Evolutionary conservation across 2,797 vertebrate genomes (phyloP).

Genomic region (Echiichthys vipera): DNA sequence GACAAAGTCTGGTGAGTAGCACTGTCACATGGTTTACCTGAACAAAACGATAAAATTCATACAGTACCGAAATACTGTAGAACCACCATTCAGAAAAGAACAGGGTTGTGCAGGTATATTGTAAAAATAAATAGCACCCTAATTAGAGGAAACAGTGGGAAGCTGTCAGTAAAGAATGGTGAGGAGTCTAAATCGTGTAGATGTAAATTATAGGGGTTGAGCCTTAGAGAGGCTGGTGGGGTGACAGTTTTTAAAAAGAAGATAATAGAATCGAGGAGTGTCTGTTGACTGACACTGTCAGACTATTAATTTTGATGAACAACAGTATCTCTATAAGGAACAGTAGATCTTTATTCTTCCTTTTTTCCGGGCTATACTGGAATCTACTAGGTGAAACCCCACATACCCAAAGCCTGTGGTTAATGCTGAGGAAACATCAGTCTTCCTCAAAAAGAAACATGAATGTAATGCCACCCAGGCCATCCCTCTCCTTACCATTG

Average conservation of each 20-base stretch:
- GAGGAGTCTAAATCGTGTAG: constrained; percentile 31
- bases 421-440: no score
- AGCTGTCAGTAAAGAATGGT: constrained; percentile 14
- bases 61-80: neutral
- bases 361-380: no score
- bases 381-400: no score
- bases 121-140: constrained; percentile 23
- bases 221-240: neutral
- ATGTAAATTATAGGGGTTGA: constrained; percentile 36
- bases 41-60: constrained; percentile 1
- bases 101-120: constrained; percentile 15
- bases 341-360: neutral
- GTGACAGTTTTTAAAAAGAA: constrained; percentile 25
- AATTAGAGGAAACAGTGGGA: constrained; percentile 21
- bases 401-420: no score
- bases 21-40: neutral
- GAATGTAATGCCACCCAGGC: no score
- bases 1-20: neutral
- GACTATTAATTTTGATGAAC: neutral
- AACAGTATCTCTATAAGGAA: neutral
- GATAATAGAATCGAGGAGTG: neutral
- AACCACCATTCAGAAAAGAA: neutral
- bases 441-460: no score
- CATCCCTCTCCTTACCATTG: neutral
- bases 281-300: constrained; percentile 3